These are phyloP conservation scores for Acleris sparsana DNA, from an alignment of 2,888 invertebrate species.

Conservation along the genomic window DNA sequence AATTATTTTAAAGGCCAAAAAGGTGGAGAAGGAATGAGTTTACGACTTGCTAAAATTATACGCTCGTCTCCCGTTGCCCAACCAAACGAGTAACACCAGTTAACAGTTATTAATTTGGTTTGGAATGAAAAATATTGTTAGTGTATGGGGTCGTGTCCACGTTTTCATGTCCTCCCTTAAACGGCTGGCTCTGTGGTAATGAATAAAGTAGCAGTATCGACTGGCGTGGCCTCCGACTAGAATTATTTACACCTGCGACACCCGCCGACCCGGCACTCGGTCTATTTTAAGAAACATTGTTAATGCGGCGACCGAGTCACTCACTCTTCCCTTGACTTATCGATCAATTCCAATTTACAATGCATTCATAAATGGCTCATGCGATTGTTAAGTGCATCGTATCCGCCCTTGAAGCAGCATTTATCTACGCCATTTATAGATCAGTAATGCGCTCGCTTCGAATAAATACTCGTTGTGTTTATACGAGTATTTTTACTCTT, in stretches of 20 bases:
- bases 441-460: too few relatives aligned
- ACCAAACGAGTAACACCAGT: too few relatives aligned
- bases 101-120: too few relatives aligned
- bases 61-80: too few relatives aligned
- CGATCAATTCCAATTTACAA: constrained; percentile 15
- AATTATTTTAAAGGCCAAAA: too few relatives aligned
- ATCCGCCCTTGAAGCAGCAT: too few relatives aligned
- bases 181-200: constrained; percentile 68
- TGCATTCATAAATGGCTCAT: constrained; percentile 2
- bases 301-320: constrained; percentile 25
- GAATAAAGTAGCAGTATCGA: constrained; percentile 81
- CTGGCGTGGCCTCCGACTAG: constrained; percentile 66
- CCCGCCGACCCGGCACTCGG: constrained; percentile 42
- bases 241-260: constrained; percentile 75
- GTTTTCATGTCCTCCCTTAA: constrained; percentile 57
- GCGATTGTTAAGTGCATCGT: too few relatives aligned
- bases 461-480: too few relatives aligned
- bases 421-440: too few relatives aligned
- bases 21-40: too few relatives aligned
- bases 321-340: constrained; percentile 17
- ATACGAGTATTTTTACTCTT: too few relatives aligned
- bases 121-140: constrained; percentile 15
- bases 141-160: constrained; percentile 54
- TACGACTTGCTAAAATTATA: too few relatives aligned
- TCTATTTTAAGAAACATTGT: constrained; percentile 60